Evolutionary conservation across 1,140 invertebrate species (phyloP), one percentile per base, ranked within the genome.

Genomic region (Polyergus mexicanus): DNA sequence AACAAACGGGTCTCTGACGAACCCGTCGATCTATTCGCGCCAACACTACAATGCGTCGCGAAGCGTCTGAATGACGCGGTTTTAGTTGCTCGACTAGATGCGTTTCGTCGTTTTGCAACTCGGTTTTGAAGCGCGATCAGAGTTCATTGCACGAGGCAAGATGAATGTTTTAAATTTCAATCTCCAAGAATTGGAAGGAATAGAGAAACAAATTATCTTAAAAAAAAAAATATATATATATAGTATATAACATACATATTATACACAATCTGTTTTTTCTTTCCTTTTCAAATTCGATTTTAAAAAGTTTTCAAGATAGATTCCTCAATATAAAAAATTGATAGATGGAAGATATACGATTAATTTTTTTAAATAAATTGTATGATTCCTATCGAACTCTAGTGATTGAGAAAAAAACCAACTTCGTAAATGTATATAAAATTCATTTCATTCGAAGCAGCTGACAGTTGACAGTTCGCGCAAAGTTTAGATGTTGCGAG

Each of bases 1-100:
- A 65, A 85, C 56, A 66, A 85, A 78, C 83, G 60, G n/a, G 38
- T 22, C 84, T 63, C 72, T 78, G 84, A 81, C 69, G 65, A 69
- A 58, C 44, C 71, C 44, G 72, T 3, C 38, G 41, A 51, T 28
- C 22, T 58, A 38, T 56, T 41, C 58, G 11, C 22, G 16, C 65
- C 35, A 41, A 16, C 44, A 41, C 10, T 25, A 80, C 77, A 80
- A 56, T 80, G 22, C 62, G 44, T 54, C 22, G 65, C 65, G 77
- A 71, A 80, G 28, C 25, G 47, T 47, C 51, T n/a, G 56, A 71
- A 71, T 71, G 28, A 22, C 22, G 47, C 22, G 77, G 47, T 47
- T 38, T 41, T 69, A 35, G 54, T 54, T 22, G 60, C 44, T 54
- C 41, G 28, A 11, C n/a, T 54, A 41, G n/a, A 41, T 22, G 28